phyloP scores from a whole-genome alignment of 2,113 vertebrate genomes.

The Hypocryptadius cinnamomeus region DNA sequence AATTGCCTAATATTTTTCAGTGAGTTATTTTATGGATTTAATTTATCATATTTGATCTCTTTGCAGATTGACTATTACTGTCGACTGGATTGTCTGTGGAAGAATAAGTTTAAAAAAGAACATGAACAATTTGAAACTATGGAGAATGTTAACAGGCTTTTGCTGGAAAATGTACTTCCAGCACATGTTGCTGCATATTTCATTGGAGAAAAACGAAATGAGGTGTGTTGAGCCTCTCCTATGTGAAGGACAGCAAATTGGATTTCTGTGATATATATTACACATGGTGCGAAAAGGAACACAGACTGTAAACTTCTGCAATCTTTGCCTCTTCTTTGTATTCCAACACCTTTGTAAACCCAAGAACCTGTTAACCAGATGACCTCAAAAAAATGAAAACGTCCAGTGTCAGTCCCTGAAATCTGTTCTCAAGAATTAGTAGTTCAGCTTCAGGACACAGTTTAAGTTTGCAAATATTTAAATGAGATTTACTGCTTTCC shows the following conservation, averaged over 20 bases:
- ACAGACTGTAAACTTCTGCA: background rate
- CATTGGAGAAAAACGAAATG: slow-evolving; percentile 91
- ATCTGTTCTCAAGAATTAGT: background rate
- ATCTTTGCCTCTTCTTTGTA: background rate
- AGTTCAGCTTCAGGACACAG: background rate
- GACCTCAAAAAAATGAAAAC: background rate
- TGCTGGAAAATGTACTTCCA: slow-evolving; percentile 95
- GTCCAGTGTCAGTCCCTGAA: background rate
- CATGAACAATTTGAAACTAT: slow-evolving; percentile 95
- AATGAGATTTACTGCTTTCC: background rate
- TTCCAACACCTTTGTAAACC: background rate
- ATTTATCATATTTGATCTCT: background rate
- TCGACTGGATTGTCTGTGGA: slow-evolving; percentile 89
- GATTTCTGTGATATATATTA: background rate
- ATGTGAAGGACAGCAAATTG: background rate
- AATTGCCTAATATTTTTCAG: background rate
- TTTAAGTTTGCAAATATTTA: background rate
- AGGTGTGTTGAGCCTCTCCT: slow-evolving; percentile 70
- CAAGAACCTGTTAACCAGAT: background rate
- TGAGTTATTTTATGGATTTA: background rate
- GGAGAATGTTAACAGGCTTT: slow-evolving; percentile 94
- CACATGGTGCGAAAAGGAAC: background rate
- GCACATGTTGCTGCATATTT: slow-evolving; percentile 93
- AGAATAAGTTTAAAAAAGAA: slow-evolving; percentile 94
- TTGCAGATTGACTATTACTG: slow-evolving; percentile 89